These are phyloP conservation scores for Terebella lapidaria DNA, from an alignment of 2,888 invertebrate species.

Conservation along the genomic window DNA sequence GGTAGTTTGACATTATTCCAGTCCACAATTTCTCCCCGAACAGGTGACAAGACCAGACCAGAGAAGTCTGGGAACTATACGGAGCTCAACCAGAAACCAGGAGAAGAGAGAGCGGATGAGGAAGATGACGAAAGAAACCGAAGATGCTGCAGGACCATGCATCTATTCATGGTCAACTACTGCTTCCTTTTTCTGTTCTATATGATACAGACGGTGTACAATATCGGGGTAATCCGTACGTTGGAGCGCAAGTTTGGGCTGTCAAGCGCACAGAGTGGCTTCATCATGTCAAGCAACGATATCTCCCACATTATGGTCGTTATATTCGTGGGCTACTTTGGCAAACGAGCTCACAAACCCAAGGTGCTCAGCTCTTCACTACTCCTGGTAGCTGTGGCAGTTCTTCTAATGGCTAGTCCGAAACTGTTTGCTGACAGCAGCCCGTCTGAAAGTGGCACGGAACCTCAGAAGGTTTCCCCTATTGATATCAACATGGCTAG, in stretches of 20 bases:
- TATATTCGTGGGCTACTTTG: constrained; percentile 25
- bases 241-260: constrained; percentile 25
- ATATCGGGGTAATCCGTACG: constrained; percentile 22
- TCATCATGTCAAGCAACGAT: constrained; percentile 21
- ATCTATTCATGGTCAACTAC: constrained; percentile 19
- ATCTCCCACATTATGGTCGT: constrained; percentile 21
- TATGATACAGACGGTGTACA: constrained; percentile 13
- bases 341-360: constrained; percentile 22
- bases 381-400: constrained; percentile 16
- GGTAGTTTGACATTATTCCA: too few species aligned
- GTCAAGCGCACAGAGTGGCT: constrained; percentile 20
- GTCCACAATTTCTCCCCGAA: too few species aligned
- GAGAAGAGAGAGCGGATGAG: too few species aligned
- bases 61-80: too few species aligned
- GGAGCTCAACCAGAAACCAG: too few species aligned
- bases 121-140: too few species aligned
- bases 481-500: constrained; percentile 2
- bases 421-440: too few species aligned
- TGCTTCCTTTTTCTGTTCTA: constrained; percentile 6
- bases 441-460: too few species aligned
- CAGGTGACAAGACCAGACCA: too few species aligned
- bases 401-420: constrained; percentile 21
- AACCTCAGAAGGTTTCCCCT: too few species aligned
- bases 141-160: too few species aligned
- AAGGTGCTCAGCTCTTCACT: constrained; percentile 14